A percentile compares a stretch with the other conserved stretches of the same genome.
phyloP scores from a whole-genome alignment of 2,888 invertebrate species.

The Sphinx pinastri region DNA sequence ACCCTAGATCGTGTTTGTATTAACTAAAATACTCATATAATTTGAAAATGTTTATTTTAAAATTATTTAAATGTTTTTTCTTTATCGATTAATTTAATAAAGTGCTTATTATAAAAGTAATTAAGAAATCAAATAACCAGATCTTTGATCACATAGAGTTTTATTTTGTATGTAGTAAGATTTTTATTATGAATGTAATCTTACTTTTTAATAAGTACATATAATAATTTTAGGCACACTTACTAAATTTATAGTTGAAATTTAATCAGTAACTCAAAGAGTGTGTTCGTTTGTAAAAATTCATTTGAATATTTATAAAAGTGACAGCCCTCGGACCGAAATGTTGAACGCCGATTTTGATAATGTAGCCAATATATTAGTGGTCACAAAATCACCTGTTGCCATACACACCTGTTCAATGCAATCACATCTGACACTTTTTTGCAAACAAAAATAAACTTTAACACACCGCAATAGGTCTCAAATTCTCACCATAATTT shows the following conservation, averaged over 20 bases:
- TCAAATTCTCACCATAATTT: slow-evolving; percentile 31
- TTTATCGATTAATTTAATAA: no score
- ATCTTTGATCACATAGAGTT: no score
- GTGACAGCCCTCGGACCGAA: slow-evolving; percentile 47
- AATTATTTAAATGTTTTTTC: no score
- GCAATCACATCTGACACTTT: slow-evolving; percentile 76
- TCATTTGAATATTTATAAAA: slow-evolving; percentile 47
- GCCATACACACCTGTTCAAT: slow-evolving; percentile 74
- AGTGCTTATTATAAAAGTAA: no score
- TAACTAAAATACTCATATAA: neutral
- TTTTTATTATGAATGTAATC: no score
- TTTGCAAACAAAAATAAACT: slow-evolving; percentile 43
- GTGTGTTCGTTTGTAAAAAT: neutral
- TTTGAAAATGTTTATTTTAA: neutral
- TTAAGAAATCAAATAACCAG: no score
- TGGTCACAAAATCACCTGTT: slow-evolving; percentile 81
- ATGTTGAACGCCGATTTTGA: slow-evolving; percentile 73
- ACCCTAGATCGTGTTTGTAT: neutral
- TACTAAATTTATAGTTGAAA: neutral
- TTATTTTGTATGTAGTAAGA: no score
- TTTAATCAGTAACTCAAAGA: neutral
- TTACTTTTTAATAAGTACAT: no score
- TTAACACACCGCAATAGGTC: slow-evolving; percentile 35
- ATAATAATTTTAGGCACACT: no score
- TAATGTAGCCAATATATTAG: slow-evolving; percentile 76